Conservation (phyloP, 2,888 invertebrate species). For the Mystacides longicornis region DNA sequence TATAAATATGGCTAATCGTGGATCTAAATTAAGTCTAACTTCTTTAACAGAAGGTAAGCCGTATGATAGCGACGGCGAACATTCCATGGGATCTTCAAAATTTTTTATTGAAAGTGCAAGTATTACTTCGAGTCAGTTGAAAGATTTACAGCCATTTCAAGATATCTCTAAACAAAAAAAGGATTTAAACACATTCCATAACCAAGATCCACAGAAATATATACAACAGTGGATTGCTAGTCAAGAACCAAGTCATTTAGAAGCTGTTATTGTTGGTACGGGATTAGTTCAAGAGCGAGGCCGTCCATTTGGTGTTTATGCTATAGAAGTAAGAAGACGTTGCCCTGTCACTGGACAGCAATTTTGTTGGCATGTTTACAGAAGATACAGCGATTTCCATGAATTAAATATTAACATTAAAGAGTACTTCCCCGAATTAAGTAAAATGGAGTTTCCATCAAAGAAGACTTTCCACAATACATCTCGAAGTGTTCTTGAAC, state of each 20-base stretch:
- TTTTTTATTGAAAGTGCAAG: slow-evolving; percentile 9
- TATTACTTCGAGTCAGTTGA: slow-evolving; percentile 2
- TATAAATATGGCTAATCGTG: slow-evolving; percentile 4
- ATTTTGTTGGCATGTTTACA: slow-evolving; percentile 85
- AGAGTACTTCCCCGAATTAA: slow-evolving; percentile 75
- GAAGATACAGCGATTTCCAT: slow-evolving; percentile 91
- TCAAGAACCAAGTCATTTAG: slow-evolving; percentile 19
- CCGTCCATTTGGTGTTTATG: slow-evolving; percentile 82
- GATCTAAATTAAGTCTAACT: slow-evolving; percentile 19
- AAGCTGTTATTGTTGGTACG: slow-evolving; percentile 23
- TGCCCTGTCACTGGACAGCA: slow-evolving; percentile 55
- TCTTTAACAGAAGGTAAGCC: slow-evolving; percentile 13
- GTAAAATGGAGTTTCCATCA: slow-evolving; percentile 75
- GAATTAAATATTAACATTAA: slow-evolving; percentile 78
- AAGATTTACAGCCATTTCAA: neutral
- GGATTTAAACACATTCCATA: slow-evolving; percentile 1
- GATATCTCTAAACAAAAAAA: neutral
- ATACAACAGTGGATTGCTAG: slow-evolving; percentile 15
- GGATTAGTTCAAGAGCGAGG: slow-evolving; percentile 78
- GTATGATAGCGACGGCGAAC: slow-evolving; percentile 7
- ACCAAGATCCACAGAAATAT: slow-evolving; percentile 16
- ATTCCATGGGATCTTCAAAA: slow-evolving; percentile 4
- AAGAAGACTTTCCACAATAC: slow-evolving; percentile 94
- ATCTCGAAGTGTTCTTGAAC: slow-evolving; percentile 75
- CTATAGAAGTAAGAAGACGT: slow-evolving; percentile 67